Base-by-base conservation (phyloP, 1,140 invertebrate genomes). In the Teleopsis dalmanni region DNA sequence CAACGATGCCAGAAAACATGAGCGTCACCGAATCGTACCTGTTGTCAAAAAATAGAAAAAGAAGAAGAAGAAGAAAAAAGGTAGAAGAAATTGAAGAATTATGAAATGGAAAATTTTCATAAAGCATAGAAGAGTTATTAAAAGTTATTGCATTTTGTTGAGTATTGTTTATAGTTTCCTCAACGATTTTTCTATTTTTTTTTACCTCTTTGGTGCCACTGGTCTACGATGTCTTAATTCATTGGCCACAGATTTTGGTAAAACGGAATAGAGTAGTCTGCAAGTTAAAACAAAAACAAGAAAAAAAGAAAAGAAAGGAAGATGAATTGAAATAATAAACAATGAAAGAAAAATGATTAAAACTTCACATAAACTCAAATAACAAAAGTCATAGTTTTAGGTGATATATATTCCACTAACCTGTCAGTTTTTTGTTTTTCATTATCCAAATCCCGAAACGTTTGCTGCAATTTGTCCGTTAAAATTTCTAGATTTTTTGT, bases 341-440 rank as follows among this genome's bases (percentile, higher is more conserved):
- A n/a, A 9, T 31, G 9, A 31, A 9, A 9, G 29, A 9, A 9
- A n/a, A 31, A 31, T n/a, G 29, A 31, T n/a, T 31, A n/a, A n/a
- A n/a, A n/a, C n/a, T n/a, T n/a, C n/a, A n/a, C n/a, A n/a, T n/a
- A n/a, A n/a, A n/a, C n/a, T n/a, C n/a, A n/a, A n/a, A n/a, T n/a
- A n/a, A n/a, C n/a, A n/a, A n/a, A n/a, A n/a, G n/a, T n/a, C n/a
- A n/a, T n/a, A 5, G 7, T 37, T 37, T 22, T 22, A 10, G 33
- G 13, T 26, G 13, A n/a, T 36, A 21, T 23, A 21, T 35, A 7
- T 5, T 0, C 22, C 13, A 37, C 36, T 71, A 74, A 94, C 90
- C 88, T 88, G 73, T 98, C 95, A 22, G 94, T 98, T 75, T 96
- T 97, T 68, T 91, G 85, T 67, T 98, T 98, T 72, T 98, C 95